A percentile compares a stretch with the other conserved stretches of the same genome.
Conservation (phyloP, 2,113 vertebrate genomes). For the Campylorhamphus procurvoides region DNA sequence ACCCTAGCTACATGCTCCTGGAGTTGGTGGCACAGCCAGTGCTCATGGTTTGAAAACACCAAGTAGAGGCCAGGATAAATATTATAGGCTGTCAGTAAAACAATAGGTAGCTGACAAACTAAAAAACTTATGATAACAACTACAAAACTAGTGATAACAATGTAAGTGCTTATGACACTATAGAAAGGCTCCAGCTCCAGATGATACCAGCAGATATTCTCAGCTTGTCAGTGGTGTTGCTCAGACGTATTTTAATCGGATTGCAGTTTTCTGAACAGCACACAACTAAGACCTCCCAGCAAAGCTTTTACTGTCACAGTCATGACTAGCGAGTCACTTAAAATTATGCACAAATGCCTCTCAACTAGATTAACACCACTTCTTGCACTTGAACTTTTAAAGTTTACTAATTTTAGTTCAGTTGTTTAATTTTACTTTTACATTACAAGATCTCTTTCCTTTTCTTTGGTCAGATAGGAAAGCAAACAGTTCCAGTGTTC, state of each 20-base stretch:
- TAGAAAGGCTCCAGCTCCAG: not conserved
- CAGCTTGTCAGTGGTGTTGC: not conserved
- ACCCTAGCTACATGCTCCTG: fast-evolving
- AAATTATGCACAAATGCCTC: not conserved
- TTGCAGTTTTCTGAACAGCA: not conserved
- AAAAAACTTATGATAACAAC: not conserved
- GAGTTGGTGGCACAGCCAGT: not conserved
- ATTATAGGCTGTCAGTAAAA: not conserved
- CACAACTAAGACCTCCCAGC: not conserved
- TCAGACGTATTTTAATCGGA: not conserved
- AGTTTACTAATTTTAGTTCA: not conserved
- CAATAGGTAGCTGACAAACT: not conserved
- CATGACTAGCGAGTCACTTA: not conserved
- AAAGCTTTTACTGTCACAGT: not conserved
- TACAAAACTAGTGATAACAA: not conserved
- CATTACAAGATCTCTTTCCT: not conserved
- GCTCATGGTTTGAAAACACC: not conserved
- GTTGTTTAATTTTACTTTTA: slow-evolving; percentile 1
- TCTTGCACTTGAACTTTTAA: not conserved
- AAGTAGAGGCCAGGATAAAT: not conserved
- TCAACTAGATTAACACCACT: not conserved
- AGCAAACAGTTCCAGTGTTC: slow-evolving; percentile 34
- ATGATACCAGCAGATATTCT: not conserved
- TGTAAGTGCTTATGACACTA: not conserved
- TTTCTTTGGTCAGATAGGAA: not conserved